phyloP scores from a whole-genome alignment of 2,888 invertebrate genomes.

The Polietes domitor region DNA sequence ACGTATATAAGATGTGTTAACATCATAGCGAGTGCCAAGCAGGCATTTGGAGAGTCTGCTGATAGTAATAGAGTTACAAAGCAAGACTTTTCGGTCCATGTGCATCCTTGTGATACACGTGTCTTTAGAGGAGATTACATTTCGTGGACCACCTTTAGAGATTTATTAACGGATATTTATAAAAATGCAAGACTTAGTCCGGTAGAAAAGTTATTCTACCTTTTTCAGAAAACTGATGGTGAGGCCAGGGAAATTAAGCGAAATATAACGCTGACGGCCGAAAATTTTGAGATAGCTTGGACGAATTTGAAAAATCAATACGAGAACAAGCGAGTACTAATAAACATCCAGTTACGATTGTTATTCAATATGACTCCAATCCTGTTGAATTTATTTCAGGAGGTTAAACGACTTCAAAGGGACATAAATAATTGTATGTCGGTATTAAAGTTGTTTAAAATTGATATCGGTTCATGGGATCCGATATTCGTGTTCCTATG shows the following conservation, averaged over 20 bases:
- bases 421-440: too few relatives aligned
- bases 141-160: conserved; percentile 53
- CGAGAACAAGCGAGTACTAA: conserved; percentile 7
- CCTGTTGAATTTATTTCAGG: background rate
- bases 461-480: too few relatives aligned
- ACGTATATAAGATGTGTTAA: background rate
- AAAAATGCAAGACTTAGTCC: conserved; percentile 23
- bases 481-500: too few relatives aligned
- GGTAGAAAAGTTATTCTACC: background rate
- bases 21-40: background rate
- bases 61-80: background rate
- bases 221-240: conserved; percentile 1
- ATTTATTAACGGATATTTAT: conserved; percentile 54
- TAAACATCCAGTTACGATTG: background rate
- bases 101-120: conserved; percentile 42
- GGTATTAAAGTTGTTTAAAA: too few relatives aligned
- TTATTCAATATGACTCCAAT: background rate
- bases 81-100: background rate
- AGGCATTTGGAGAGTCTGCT: background rate
- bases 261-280: conserved; percentile 10
- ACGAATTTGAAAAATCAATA: background rate
- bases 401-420: too few relatives aligned
- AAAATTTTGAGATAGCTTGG: conserved; percentile 22
- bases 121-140: conserved; percentile 41
- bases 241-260: conserved; percentile 18